Base-by-base conservation (phyloP, 2,797 vertebrate genomes). In the Phylloscopus collybita region DNA sequence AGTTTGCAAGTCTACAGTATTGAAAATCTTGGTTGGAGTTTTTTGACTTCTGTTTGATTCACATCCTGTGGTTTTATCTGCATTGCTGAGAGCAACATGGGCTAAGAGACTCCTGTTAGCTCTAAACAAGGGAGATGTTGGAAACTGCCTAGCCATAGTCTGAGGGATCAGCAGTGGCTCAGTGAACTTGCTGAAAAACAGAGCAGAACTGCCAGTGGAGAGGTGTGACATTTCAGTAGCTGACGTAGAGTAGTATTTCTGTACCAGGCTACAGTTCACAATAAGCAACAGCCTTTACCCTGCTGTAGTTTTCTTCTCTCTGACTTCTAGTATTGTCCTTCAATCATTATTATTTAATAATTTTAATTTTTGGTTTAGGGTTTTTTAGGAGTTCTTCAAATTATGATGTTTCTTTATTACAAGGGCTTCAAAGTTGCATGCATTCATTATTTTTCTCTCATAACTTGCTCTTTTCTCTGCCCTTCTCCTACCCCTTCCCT, bases 401-500 rank as follows among this genome's bases (percentile, higher is more conserved):
- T 15, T 1, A 8, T 67, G 9, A 6, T 62, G 10, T 51, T 81
- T 12, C 11, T 83, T 83, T 88, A 56, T 67, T 70, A 32, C 44
- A 59, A 51, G 18, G 10, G 4, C 44, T 92, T 82, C 67, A 56
- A 74, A 54, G 19, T 13, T 62, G 9, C 3, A 65, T 5, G 2
- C 6, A 25, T 59, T 84, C 19, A 13, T 29, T 61, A 30, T 76
- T 91, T 75, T 79, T 56, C 29, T 62, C 79, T 88, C 27, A n/a
- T 10, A 34, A 45, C 2, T 87, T 67, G 3, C 20, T 67, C 32
- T 9, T 5, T 74, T 57, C 9, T 88, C 38, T 59, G 29, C 19
- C 13, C 16, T 1, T 2, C 20, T 4, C 5, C 14, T 9, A 14
- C 12, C 3, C 3, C 30, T 3, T 6, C 14, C 5, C 9, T 87